These are phyloP conservation scores for Diarsia rubi DNA, from an alignment of 2,888 invertebrate species.

Conservation along the genomic window DNA sequence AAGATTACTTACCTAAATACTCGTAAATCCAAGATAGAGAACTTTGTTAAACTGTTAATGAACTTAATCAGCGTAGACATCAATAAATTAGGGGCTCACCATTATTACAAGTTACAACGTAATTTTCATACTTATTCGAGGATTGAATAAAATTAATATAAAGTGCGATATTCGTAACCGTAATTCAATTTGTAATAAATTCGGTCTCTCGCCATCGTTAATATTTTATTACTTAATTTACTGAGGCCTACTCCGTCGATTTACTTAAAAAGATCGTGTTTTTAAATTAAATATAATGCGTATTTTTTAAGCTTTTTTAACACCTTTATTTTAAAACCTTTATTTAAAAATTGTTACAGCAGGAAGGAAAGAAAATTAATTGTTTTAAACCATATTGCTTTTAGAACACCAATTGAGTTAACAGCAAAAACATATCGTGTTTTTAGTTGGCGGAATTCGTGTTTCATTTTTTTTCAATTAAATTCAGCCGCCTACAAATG, in stretches of 20 bases:
- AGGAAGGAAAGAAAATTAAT: constrained; percentile 20
- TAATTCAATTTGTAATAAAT: constrained; percentile 59
- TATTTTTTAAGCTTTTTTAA: constrained; percentile 1
- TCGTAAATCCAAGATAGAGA: constrained; percentile 39
- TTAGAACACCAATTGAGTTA: constrained; percentile 29
- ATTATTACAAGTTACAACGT: constrained; percentile 54
- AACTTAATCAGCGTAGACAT: constrained; percentile 34
- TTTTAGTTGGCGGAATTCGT: not conserved
- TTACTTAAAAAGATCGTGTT: constrained; percentile 17
- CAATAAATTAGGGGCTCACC: constrained; percentile 52
- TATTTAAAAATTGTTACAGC: constrained; percentile 14
- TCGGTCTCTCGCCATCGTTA: constrained; percentile 33
- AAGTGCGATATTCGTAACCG: constrained; percentile 50
- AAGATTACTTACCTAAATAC: not conserved
- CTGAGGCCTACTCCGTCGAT: constrained; percentile 28
- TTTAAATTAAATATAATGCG: not conserved
- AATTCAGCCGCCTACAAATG: constrained; percentile 33
- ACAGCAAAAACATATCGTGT: not conserved
- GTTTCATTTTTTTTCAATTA: no score
- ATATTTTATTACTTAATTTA: constrained; percentile 50
- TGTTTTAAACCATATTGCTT: constrained; percentile 14
- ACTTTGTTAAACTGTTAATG: constrained; percentile 43
- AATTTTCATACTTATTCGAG: constrained; percentile 51
- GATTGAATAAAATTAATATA: constrained; percentile 58
- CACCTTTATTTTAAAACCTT: not conserved